Evolutionary conservation across 2,888 invertebrate genomes (phyloP).

Genomic region (Phlogophora meticulosa): DNA sequence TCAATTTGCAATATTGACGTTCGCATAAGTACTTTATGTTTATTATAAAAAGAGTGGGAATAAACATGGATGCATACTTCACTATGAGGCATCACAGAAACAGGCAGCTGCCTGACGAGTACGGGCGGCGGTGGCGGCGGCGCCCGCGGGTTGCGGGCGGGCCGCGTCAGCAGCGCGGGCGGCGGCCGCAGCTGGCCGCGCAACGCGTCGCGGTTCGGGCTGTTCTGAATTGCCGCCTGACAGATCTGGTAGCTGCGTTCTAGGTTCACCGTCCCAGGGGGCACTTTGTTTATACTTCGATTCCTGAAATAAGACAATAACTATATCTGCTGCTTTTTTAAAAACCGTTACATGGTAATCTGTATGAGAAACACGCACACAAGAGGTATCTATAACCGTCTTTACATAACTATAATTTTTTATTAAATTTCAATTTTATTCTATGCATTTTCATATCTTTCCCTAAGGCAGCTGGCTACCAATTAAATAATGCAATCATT

Average conservation of each 20-base stretch:
- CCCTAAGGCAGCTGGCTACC: no score
- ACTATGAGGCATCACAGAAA: conserved; percentile 90
- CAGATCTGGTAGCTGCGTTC: conserved; percentile 99
- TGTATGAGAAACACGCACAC: no score
- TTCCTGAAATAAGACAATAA: conserved; percentile 78
- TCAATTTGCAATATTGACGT: no score
- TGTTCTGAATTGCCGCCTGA: conserved; percentile 98
- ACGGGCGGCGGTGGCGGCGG: conserved; percentile 89
- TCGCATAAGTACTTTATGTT: not conserved
- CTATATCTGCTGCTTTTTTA: no score
- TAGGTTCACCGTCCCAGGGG: conserved; percentile 97
- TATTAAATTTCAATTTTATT: no score
- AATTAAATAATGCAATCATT: not conserved
- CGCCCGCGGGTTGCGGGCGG: conserved; percentile 79
- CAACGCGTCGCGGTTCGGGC: conserved; percentile 96
- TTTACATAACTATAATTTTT: no score
- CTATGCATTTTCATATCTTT: no score
- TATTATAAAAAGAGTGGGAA: no score
- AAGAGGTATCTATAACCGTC: no score
- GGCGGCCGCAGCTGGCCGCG: conserved; percentile 96
- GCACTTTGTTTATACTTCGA: conserved; percentile 93
- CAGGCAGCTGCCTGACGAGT: conserved; percentile 92
- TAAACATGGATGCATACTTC: conserved; percentile 73
- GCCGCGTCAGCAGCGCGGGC: conserved; percentile 93
- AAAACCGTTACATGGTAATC: no score